Percentiles rank a stretch among this genome's conserved stretches.
phyloP scores from a whole-genome alignment of 2,797 vertebrate species.

The Micromesistius poutassou region DNA sequence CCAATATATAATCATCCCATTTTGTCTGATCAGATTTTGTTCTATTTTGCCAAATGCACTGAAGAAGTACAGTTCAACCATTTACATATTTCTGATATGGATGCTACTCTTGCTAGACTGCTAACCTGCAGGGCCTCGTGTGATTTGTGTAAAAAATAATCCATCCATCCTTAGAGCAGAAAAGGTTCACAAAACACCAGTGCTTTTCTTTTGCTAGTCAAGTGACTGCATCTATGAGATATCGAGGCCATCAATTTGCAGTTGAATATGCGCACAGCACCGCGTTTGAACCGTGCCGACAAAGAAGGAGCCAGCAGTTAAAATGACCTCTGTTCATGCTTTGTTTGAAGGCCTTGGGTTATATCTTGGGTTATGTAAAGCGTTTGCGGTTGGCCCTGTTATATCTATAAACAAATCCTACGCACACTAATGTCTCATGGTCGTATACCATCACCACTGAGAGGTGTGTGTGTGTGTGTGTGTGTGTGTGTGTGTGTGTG shows the following conservation, averaged over 20 bases:
- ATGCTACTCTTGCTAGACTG: neutral
- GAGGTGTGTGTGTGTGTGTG: conserved; percentile 13
- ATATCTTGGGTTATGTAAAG: neutral
- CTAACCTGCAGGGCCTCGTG: neutral
- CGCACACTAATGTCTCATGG: neutral
- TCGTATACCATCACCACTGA: neutral
- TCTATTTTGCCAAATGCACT: neutral
- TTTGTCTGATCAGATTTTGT: neutral
- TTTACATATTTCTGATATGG: neutral
- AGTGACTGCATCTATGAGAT: neutral
- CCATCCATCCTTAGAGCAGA: neutral
- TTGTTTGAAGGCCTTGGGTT: neutral
- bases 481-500: conserved; percentile 14
- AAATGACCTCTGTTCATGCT: neutral
- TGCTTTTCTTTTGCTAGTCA: neutral
- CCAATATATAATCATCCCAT: neutral
- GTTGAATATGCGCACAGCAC: neutral
- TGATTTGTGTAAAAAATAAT: neutral
- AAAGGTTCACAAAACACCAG: neutral
- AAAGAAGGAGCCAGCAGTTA: neutral
- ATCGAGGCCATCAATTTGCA: no score
- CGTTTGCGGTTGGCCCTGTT: neutral
- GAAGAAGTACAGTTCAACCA: neutral
- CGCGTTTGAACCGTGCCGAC: neutral
- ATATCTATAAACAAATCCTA: neutral